Conservation (phyloP, 2,113 vertebrate genomes). For the Burhinus oedicnemus region DNA sequence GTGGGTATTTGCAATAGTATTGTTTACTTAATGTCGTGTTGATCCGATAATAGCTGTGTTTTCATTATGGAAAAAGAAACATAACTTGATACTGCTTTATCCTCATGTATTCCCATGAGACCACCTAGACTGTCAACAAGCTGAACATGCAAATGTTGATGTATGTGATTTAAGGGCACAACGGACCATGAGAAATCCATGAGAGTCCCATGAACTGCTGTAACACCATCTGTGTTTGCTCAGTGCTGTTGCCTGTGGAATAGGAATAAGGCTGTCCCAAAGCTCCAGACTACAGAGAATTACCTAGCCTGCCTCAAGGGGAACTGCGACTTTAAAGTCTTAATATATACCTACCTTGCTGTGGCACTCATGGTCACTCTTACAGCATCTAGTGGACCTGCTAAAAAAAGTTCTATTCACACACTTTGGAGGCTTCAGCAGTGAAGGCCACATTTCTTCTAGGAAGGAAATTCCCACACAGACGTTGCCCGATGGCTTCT, state of each 20-base stretch:
- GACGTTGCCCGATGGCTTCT: background rate
- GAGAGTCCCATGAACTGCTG: background rate
- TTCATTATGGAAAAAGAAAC: constrained; percentile 5
- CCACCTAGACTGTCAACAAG: background rate
- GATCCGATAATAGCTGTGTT: constrained; percentile 46
- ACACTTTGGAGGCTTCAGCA: rapidly evolving
- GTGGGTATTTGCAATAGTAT: constrained; percentile 42
- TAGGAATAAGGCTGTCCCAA: background rate
- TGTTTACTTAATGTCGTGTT: background rate
- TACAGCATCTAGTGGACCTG: rapidly evolving
- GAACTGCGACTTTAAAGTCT: background rate
- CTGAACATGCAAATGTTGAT: constrained; percentile 26
- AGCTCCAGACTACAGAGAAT: background rate
- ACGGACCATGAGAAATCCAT: background rate
- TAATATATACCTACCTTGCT: rapidly evolving
- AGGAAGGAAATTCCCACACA: background rate
- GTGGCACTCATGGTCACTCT: rapidly evolving
- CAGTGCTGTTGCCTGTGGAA: background rate
- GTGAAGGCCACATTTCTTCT: rapidly evolving
- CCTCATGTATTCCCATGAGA: background rate
- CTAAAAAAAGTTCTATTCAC: rapidly evolving
- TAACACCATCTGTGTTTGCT: background rate
- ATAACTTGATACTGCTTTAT: constrained; percentile 4
- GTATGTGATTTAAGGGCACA: background rate
- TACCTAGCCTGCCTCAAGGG: background rate